Percentiles rank a stretch among this genome's conserved stretches.
Conservation (phyloP, 2,888 invertebrate species). For the Acanthosoma haemorrhoidale region DNA sequence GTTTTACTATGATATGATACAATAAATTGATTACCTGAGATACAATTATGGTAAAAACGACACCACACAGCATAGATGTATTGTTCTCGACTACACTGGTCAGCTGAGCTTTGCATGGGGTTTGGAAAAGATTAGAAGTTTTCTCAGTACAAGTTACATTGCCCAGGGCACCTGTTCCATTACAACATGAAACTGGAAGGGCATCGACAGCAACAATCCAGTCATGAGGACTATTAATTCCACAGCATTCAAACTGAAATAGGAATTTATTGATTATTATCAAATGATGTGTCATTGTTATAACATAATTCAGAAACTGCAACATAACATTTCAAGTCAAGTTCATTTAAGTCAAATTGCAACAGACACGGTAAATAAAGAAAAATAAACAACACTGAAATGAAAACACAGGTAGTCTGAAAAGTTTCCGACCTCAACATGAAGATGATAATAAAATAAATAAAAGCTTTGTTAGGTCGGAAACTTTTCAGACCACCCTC, state of each 20-base stretch:
- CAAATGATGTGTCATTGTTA: too few relatives aligned
- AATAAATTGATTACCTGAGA: constrained; percentile 10
- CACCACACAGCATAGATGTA: constrained; percentile 31
- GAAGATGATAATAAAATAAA: too few relatives aligned
- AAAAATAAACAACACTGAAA: neutral
- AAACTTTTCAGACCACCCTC: too few relatives aligned
- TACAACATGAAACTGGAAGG: constrained; percentile 34
- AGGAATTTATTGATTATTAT: neutral
- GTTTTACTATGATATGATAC: too few relatives aligned
- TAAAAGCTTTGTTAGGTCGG: too few relatives aligned
- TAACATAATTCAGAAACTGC: too few relatives aligned
- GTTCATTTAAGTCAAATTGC: neutral
- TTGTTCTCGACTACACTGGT: constrained; percentile 25
- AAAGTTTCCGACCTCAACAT: too few relatives aligned
- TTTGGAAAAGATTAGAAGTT: constrained; percentile 23
- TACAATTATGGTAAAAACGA: constrained; percentile 31
- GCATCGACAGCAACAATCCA: constrained; percentile 30
- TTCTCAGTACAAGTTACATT: constrained; percentile 3
- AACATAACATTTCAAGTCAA: too few relatives aligned
- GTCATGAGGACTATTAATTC: constrained; percentile 33
- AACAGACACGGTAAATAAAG: neutral
- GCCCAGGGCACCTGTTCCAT: neutral
- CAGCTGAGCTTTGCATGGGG: neutral
- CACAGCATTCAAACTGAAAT: constrained; percentile 39
- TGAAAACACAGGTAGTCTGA: too few relatives aligned